Percentiles rank a stretch among this genome's conserved stretches.
Evolutionary conservation across 2,113 vertebrate genomes (phyloP).

Genomic region (Campylorhamphus procurvoides): DNA sequence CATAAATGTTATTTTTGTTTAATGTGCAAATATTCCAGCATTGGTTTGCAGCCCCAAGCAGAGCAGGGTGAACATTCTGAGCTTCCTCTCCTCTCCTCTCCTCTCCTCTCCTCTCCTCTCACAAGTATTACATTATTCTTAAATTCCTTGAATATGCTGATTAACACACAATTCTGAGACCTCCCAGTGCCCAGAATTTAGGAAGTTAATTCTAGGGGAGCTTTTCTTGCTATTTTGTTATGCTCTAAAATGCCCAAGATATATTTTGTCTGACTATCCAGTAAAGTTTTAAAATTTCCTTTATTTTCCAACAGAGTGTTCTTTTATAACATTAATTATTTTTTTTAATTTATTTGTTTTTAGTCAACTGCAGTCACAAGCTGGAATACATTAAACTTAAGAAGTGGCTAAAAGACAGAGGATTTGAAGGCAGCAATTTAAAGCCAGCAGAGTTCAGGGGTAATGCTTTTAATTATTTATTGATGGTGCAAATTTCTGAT

Average conservation of each 20-base stretch:
- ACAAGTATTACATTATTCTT: neutral
- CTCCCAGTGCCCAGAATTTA: neutral
- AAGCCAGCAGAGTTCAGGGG: constrained; percentile 84
- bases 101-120: no score
- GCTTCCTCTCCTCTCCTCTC: no score
- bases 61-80: neutral
- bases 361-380: constrained; percentile 82
- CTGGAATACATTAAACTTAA: constrained; percentile 80
- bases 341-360: neutral
- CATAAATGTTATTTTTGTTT: neutral
- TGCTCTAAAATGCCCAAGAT: neutral
- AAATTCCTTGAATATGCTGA: neutral
- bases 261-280: neutral
- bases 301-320: neutral
- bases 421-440: constrained; percentile 79
- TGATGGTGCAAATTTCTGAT: neutral
- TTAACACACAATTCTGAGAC: neutral
- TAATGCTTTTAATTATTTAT: constrained; percentile 60
- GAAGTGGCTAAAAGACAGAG: constrained; percentile 86
- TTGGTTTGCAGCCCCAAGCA: neutral
- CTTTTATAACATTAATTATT: neutral
- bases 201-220: neutral
- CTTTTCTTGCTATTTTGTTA: neutral
- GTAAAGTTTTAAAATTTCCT: neutral
- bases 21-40: neutral